Evolutionary conservation across 1,140 invertebrate genomes (phyloP).

Genomic region (Cecropterus lyciades): DNA sequence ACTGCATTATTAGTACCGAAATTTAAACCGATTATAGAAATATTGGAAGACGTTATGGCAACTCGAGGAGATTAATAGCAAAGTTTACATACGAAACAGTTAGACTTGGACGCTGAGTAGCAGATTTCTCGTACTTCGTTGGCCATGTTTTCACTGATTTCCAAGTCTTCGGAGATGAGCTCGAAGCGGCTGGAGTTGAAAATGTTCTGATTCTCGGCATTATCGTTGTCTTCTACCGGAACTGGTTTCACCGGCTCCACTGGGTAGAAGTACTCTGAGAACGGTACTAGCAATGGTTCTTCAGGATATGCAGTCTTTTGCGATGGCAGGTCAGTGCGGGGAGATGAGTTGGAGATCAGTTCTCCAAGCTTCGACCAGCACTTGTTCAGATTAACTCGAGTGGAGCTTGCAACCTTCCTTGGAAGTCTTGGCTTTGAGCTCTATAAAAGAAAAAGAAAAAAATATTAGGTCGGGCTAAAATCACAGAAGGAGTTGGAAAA

Average conservation of each 20-base stretch:
- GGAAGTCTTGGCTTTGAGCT: slow-evolving; percentile 81
- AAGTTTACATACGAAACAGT: slow-evolving; percentile 79
- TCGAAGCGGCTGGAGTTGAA: slow-evolving; percentile 71
- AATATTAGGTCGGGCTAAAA: slow-evolving; percentile 34
- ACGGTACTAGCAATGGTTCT: slow-evolving; percentile 68
- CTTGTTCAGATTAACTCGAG: slow-evolving; percentile 85
- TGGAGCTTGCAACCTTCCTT: slow-evolving; percentile 77
- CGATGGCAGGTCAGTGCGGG: slow-evolving; percentile 75
- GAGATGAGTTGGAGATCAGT: slow-evolving; percentile 74
- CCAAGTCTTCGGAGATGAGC: slow-evolving; percentile 67
- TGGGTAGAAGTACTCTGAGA: slow-evolving; percentile 72
- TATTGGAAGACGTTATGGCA: slow-evolving; percentile 44
- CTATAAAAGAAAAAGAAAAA: slow-evolving; percentile 71
- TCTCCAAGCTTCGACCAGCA: slow-evolving; percentile 86
- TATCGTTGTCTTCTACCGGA: slow-evolving; percentile 66
- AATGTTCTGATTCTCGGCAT: slow-evolving; percentile 70
- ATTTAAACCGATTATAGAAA: slow-evolving; percentile 49
- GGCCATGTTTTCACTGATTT: slow-evolving; percentile 83
- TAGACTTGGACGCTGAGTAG: slow-evolving; percentile 60
- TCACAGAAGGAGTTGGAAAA: background rate
- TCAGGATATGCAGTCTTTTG: slow-evolving; percentile 73
- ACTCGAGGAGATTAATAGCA: slow-evolving; percentile 57
- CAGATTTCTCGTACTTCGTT: slow-evolving; percentile 84
- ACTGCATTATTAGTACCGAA: slow-evolving; percentile 65
- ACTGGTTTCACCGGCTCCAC: slow-evolving; percentile 74